Evolutionary conservation across 2,113 vertebrate species (phyloP), one percentile per base, ranked within the genome.

Genomic region (Chloroceryle aenea): DNA sequence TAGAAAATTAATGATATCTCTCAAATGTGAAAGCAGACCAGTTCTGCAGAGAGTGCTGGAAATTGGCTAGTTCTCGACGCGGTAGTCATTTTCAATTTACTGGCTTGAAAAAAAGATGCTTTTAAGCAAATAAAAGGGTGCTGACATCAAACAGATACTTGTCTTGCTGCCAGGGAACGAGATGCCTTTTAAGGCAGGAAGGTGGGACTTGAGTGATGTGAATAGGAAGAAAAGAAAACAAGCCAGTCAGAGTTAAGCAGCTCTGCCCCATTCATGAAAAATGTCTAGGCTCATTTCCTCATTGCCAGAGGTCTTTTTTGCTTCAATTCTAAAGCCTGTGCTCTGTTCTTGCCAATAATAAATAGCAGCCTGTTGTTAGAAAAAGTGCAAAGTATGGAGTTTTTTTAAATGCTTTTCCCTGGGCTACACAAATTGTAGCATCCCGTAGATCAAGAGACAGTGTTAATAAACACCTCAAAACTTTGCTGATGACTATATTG

Each of bases 101-200:
- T 85, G 94, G 76, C 96, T 93, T 96, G 95, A 96, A 96, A 96
- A 97, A 97, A 96, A 95, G 96, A 97, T 97, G 97, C 95, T 97
- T 98, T 98, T 97, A 96, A 97, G 95, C 92, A 97, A 97, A 97
- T 97, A 96, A 97, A 97, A 97, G 97, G 94, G 96, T 97, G 95
- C 96, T 97, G 95, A 97, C 97, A 98, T 98, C 97, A 98, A 98
- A 98, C 97, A 98, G 97, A 98, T 97, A 97, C 95, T 98, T 97
- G 95, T 97, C 95, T 71, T 91, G 96, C 96, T 97, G 97, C 97
- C 97, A 98, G 96, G 97, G 96, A 97, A 97, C 97, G 77, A 94
- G 94, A 95, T 96, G 96, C 96, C 97, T 97, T 98, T 92, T 97
- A 97, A 97, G 95, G 96, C 96, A 97, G 94, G 95, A 97, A 98